Conservation (phyloP, 1,140 invertebrate species). For the Zeugodacus cucurbitae region DNA sequence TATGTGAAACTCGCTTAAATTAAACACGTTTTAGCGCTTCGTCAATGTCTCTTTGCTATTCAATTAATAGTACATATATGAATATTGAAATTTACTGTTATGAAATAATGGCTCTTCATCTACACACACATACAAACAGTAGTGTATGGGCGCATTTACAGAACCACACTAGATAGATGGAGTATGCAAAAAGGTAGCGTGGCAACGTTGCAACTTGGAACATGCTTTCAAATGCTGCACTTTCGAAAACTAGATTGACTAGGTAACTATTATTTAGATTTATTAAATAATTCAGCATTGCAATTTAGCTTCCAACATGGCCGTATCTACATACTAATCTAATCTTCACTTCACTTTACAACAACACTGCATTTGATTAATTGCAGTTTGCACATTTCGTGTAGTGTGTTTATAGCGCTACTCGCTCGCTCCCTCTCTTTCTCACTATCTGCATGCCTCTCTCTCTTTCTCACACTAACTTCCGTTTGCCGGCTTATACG, state of each 20-base stretch:
- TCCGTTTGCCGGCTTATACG: not conserved
- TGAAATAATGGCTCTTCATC: not conserved
- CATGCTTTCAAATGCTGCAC: not conserved
- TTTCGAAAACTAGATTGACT: conserved; percentile 29
- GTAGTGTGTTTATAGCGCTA: not conserved
- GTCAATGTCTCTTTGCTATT: conserved; percentile 19
- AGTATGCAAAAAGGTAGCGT: not conserved
- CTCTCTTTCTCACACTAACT: not conserved
- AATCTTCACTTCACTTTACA: not conserved
- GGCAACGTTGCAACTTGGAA: not conserved
- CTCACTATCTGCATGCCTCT: not conserved
- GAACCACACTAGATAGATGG: not conserved
- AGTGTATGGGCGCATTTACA: not conserved
- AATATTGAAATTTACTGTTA: not conserved
- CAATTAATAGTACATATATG: conserved; percentile 17
- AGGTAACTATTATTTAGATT: conserved; percentile 17
- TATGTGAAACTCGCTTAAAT: conserved; percentile 37
- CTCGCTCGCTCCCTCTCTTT: not conserved
- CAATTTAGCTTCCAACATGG: conserved; percentile 28
- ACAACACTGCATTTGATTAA: not conserved
- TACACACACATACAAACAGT: not conserved
- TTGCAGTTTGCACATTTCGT: not conserved
- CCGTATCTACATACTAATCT: not conserved
- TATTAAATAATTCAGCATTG: conserved; percentile 22
- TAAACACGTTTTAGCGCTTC: conserved; percentile 18